Evolutionary conservation across 2,888 invertebrate genomes (phyloP).

Genomic region (Hirtodrosophila trivittata): DNA sequence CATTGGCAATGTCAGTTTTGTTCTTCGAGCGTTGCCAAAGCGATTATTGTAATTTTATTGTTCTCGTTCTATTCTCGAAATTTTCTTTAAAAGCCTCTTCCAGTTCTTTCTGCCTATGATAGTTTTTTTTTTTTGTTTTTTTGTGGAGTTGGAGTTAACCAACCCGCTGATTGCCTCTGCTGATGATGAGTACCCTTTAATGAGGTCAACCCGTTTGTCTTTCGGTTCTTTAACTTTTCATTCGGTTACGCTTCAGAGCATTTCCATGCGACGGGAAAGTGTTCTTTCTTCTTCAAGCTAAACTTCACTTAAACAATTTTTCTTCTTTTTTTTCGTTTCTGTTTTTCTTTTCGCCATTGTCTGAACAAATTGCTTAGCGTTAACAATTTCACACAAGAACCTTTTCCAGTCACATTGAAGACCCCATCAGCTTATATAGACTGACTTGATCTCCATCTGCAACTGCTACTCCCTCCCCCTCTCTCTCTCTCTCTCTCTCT

Average conservation of each 20-base stretch:
- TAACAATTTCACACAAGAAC: constrained; percentile 53
- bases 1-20: neutral
- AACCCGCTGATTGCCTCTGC: constrained; percentile 49
- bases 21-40: constrained; percentile 49
- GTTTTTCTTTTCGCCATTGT: constrained; percentile 30
- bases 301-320: neutral
- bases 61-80: constrained; percentile 45
- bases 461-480: neutral
- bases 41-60: constrained; percentile 79
- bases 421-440: too few relatives aligned
- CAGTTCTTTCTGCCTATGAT: constrained; percentile 33
- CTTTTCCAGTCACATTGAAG: too few relatives aligned
- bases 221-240: constrained; percentile 6
- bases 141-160: constrained; percentile 10
- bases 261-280: constrained; percentile 64
- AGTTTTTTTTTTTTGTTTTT: too few relatives aligned
- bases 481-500: neutral
- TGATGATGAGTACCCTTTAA: constrained; percentile 50
- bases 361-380: constrained; percentile 46
- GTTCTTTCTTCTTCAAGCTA: constrained; percentile 56
- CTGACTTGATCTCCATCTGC: too few relatives aligned
- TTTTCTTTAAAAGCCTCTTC: constrained; percentile 22
- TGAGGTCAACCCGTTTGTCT: constrained; percentile 68
- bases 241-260: constrained; percentile 58
- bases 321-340: too few relatives aligned